Conservation (phyloP, 2,888 invertebrate species). For the Rhodophaea formosa region DNA sequence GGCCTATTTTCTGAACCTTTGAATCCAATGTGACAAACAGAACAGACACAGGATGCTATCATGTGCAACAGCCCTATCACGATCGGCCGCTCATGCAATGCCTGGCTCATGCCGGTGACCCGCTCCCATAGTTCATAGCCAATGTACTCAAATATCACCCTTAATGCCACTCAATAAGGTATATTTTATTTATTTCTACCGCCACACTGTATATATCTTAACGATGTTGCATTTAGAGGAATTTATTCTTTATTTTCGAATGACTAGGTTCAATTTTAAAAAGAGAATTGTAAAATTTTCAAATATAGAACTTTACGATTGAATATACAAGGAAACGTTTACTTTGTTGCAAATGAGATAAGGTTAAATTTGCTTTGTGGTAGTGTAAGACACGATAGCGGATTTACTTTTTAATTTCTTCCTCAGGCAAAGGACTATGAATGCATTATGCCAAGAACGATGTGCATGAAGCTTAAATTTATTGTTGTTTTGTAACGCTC, state of each 20-base stretch:
- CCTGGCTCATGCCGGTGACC: slow-evolving; percentile 2
- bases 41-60: not conserved
- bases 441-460: slow-evolving; percentile 8
- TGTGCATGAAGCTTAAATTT: not conserved
- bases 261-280: not conserved
- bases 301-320: not conserved
- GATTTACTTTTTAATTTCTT: slow-evolving; percentile 16
- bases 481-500: not conserved
- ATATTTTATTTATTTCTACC: not conserved
- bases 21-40: no score
- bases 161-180: not conserved
- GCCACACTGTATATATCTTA: not conserved
- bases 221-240: not conserved
- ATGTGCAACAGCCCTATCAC: slow-evolving; percentile 11
- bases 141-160: slow-evolving; percentile 1
- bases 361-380: not conserved
- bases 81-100: slow-evolving; percentile 3
- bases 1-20: no score
- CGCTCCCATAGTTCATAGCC: slow-evolving; percentile 15
- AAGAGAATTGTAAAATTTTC: no score
- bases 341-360: not conserved
- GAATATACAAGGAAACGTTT: not conserved
- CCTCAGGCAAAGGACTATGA: slow-evolving; percentile 12
- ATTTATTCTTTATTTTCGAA: not conserved
- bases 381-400: not conserved